Evolutionary conservation across 1,140 invertebrate genomes (phyloP).

Genomic region (Forficula auricularia): DNA sequence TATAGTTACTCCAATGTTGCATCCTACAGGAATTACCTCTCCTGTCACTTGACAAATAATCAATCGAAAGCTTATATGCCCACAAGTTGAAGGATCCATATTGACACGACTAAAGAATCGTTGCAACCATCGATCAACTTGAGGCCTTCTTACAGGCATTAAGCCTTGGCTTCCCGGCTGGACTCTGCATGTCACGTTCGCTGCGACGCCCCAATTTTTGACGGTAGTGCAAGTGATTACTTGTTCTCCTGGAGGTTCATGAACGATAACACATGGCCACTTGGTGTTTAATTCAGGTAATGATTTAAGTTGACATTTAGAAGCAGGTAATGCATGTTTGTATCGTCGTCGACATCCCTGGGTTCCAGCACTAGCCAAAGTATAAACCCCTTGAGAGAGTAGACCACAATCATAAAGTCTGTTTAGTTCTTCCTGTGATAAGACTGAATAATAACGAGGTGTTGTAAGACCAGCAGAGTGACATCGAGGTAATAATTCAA

Average conservation of each 20-base stretch:
- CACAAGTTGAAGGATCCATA: constrained; percentile 41
- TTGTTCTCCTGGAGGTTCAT: constrained; percentile 51
- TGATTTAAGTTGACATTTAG: constrained; percentile 3
- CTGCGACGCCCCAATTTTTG: constrained; percentile 51
- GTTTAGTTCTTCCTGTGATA: constrained; percentile 42
- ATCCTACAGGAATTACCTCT: constrained; percentile 40
- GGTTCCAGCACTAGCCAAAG: constrained; percentile 51
- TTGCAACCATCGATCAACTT: constrained; percentile 51
- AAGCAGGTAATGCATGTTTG: constrained; percentile 22
- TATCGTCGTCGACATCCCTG: constrained; percentile 46
- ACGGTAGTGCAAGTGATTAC: constrained; percentile 62
- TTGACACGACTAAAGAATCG: constrained; percentile 44
- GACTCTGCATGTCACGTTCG: constrained; percentile 57
- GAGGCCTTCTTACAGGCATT: constrained; percentile 43
- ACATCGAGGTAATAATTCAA: constrained; percentile 48
- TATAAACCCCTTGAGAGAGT: constrained; percentile 40
- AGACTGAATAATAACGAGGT: constrained; percentile 42
- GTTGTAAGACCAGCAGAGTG: constrained; percentile 38
- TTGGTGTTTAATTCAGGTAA: constrained; percentile 44
- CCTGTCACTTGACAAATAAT: constrained; percentile 32
- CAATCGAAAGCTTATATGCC: constrained; percentile 56
- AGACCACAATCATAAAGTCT: constrained; percentile 47
- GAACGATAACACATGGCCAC: constrained; percentile 56
- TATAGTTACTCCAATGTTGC: constrained; percentile 51
- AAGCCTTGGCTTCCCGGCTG: constrained; percentile 39